Conservation (phyloP, 2,113 vertebrate species). For the Athene cunicularia region DNA sequence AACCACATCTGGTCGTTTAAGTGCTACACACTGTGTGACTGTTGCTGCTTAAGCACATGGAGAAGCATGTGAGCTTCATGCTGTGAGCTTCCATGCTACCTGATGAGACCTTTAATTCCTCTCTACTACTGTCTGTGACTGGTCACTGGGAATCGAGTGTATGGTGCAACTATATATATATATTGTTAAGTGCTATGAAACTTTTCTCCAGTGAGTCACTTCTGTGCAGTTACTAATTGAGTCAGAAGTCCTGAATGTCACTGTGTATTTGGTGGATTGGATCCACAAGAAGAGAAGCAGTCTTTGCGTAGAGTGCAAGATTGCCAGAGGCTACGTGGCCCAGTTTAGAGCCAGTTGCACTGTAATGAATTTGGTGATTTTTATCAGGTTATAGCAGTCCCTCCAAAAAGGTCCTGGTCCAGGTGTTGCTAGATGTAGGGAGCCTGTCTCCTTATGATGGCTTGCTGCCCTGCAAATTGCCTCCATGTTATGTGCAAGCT, state of each 20-base stretch:
- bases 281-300: neutral
- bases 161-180: neutral
- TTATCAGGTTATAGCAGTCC: neutral
- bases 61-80: neutral
- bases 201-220: neutral
- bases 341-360: neutral
- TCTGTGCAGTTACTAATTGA: neutral
- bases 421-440: neutral
- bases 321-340: rapidly evolving
- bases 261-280: rapidly evolving
- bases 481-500: neutral
- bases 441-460: neutral
- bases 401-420: neutral
- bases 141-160: neutral
- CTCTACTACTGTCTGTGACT: neutral
- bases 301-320: rapidly evolving
- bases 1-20: neutral
- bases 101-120: neutral
- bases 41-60: neutral
- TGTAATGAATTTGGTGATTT: neutral
- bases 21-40: neutral
- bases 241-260: neutral
- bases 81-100: neutral
- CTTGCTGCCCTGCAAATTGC: neutral
- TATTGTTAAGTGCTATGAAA: neutral